Evolutionary conservation across 2,113 vertebrate species (phyloP), one percentile per base, ranked within the genome.

Genomic region (Xiphophorus maculatus): DNA sequence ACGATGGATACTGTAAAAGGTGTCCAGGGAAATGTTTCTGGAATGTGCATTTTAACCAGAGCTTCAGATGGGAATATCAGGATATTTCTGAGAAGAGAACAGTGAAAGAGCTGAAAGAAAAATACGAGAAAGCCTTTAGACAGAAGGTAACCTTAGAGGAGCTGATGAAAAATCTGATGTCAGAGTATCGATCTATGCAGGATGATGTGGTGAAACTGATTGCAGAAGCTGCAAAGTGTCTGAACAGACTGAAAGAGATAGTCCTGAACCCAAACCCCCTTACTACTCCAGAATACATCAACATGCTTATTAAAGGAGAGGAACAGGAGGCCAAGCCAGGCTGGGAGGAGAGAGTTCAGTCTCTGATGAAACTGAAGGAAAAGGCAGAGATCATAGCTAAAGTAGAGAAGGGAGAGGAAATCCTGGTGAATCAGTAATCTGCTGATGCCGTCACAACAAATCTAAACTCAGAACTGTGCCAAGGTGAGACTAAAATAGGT

Each of bases 281-380:
- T 5, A 87, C 89, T 0, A 76, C 77, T 9, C 80, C 80, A n/a
- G 83, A 89, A 4, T 88, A 84, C 76, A 85, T 88, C 14, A 81
- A 90, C 64, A n/a, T 90, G 71, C 64, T 90, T 0, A 63, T 85
- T 28, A 51, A 87, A 15, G 66, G 27, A 22, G 91, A 89, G 79
- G 51, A 40, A 77, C 0, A 62, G 8, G 75, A 77, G 1, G 27
- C 0, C 0, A 77, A 77, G 58, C 17, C 4, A 0, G 84, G 88
- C 29, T 91, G 67, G 70, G 22, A 74, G 30, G 0, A 44, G 4
- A 40, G 86, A 9, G 71, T 89, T 25, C 0, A 81, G 17, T 60
- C 66, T 0, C 74, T 90, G 37, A 66, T 0, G 0, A 0, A 1
- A 0, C 79, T 86, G 37, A 86, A 48, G 42, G 30, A 64, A 28